These are phyloP conservation scores for Leptopilina myrica DNA, from an alignment of 2,888 invertebrate genomes.

Conservation along the genomic window DNA sequence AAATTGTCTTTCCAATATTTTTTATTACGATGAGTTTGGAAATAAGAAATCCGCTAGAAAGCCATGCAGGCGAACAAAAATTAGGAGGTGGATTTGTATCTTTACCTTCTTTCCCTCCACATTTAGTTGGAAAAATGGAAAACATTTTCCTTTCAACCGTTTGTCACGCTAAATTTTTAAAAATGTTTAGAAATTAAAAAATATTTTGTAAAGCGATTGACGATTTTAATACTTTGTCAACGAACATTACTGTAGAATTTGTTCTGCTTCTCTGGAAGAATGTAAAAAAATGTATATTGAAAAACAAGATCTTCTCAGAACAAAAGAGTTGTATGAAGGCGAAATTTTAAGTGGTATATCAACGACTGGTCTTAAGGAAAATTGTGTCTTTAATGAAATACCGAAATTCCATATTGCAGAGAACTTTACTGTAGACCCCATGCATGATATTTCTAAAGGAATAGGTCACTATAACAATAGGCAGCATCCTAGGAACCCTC, in stretches of 20 bases:
- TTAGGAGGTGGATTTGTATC: slow-evolving; percentile 32
- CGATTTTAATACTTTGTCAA: slow-evolving; percentile 36
- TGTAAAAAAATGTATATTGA: slow-evolving; percentile 28
- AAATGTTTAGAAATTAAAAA: slow-evolving; percentile 42
- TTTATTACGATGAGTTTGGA: slow-evolving; percentile 45
- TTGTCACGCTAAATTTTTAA: slow-evolving; percentile 41
- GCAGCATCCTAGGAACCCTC: slow-evolving; percentile 12
- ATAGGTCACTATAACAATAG: slow-evolving; percentile 25
- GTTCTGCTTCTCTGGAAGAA: not conserved
- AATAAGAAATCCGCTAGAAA: slow-evolving; percentile 30
- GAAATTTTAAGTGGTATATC: slow-evolving; percentile 14
- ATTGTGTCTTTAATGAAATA: slow-evolving; percentile 34
- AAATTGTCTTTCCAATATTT: slow-evolving; percentile 38
- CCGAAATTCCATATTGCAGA: slow-evolving; percentile 41
- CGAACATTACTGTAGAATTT: slow-evolving; percentile 38
- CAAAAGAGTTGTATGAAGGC: slow-evolving; percentile 9
- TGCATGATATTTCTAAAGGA: slow-evolving; percentile 43
- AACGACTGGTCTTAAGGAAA: slow-evolving; percentile 31
- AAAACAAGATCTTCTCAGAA: slow-evolving; percentile 14
- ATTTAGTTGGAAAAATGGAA: slow-evolving; percentile 34
- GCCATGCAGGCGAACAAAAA: slow-evolving; percentile 42
- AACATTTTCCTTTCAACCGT: slow-evolving; percentile 36
- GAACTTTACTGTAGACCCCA: slow-evolving; percentile 35
- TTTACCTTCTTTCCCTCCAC: slow-evolving; percentile 33
- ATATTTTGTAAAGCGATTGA: slow-evolving; percentile 33